Evolutionary conservation across 2,888 invertebrate species (phyloP).

Genomic region (Allophyes oxyacanthae): DNA sequence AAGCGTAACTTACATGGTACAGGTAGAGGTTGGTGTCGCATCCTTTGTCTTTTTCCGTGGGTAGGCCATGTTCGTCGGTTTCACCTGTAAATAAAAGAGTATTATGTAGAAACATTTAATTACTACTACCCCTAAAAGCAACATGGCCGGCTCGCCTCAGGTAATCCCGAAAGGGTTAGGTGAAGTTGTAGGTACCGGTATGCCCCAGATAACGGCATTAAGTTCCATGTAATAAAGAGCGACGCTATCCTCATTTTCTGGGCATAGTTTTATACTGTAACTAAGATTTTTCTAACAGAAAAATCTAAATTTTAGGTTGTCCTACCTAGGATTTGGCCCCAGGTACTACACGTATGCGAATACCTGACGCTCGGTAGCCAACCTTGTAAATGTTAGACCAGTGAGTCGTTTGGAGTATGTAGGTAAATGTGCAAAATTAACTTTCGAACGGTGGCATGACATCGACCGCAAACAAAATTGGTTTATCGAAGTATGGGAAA

Average conservation of each 20-base stretch:
- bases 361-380: too few species aligned
- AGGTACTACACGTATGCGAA: too few species aligned
- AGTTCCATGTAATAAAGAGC: too few species aligned
- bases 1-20: slow-evolving; percentile 91
- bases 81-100: slow-evolving; percentile 89
- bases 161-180: too few species aligned
- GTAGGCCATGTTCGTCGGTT: slow-evolving; percentile 91
- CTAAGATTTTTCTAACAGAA: neutral
- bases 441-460: slow-evolving; percentile 24
- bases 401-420: neutral
- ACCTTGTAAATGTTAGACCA: too few species aligned
- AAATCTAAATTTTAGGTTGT: neutral
- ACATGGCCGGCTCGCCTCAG: too few species aligned
- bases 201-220: too few species aligned
- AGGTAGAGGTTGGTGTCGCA: slow-evolving; percentile 96
- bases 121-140: neutral
- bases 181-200: too few species aligned
- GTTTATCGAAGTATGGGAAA: slow-evolving; percentile 27
- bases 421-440: slow-evolving; percentile 24
- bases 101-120: slow-evolving; percentile 27
- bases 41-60: slow-evolving; percentile 92
- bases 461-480: slow-evolving; percentile 36
- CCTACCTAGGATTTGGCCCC: too few species aligned
- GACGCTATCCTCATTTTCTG: neutral
- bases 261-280: neutral